Conservation (phyloP, 1,140 invertebrate species). For the Bombyx mandarina region DNA sequence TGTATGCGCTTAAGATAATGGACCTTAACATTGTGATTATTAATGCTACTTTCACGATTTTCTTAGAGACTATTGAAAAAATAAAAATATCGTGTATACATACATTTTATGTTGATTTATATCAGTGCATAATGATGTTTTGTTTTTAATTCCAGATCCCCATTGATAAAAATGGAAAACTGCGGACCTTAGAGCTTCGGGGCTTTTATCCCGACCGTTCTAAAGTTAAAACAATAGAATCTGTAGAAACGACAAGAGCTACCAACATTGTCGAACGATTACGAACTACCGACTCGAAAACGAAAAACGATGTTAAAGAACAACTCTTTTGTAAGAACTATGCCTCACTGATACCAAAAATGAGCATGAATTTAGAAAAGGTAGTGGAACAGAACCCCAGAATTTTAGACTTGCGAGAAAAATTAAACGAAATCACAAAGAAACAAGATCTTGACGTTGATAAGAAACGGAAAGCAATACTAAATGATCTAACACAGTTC, state of each 20-base stretch:
- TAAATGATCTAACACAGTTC: constrained; percentile 57
- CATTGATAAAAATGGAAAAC: constrained; percentile 57
- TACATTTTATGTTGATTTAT: not conserved
- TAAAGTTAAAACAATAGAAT: constrained; percentile 32
- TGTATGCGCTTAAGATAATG: too few relatives aligned
- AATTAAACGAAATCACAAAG: constrained; percentile 59
- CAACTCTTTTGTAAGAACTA: constrained; percentile 48
- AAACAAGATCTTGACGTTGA: constrained; percentile 56
- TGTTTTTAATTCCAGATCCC: constrained; percentile 52
- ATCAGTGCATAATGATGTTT: constrained; percentile 11
- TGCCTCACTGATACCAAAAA: constrained; percentile 56
- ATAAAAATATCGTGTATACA: too few relatives aligned
- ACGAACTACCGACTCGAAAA: constrained; percentile 22
- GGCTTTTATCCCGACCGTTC: constrained; percentile 38
- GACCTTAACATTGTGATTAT: too few relatives aligned
- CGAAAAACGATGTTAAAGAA: constrained; percentile 40
- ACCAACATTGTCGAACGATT: constrained; percentile 19
- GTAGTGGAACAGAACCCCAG: constrained; percentile 54
- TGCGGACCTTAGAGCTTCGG: constrained; percentile 47
- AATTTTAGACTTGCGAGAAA: constrained; percentile 59
- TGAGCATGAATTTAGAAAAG: constrained; percentile 54
- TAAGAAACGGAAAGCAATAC: constrained; percentile 50
- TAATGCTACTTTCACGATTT: too few relatives aligned
- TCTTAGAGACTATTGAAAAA: too few relatives aligned
- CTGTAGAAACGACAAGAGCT: constrained; percentile 22